These are phyloP conservation scores for Phortica magna DNA, from an alignment of 2,888 invertebrate species.

Conservation along the genomic window DNA sequence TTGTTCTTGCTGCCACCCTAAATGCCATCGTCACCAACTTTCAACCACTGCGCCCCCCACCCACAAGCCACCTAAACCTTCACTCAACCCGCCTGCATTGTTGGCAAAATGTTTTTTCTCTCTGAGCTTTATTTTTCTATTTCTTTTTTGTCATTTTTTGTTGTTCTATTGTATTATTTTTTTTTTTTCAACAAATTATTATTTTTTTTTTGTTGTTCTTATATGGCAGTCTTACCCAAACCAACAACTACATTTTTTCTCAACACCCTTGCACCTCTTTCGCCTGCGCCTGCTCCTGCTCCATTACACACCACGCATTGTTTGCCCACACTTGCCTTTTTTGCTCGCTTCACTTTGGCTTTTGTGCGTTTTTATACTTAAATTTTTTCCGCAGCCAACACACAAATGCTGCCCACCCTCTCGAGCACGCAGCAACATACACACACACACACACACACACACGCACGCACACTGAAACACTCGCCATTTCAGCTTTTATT, in stretches of 20 bases:
- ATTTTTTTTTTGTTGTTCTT: neutral
- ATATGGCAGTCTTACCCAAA: neutral
- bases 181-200: constrained; percentile 36
- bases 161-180: constrained; percentile 12
- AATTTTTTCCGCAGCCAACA: constrained; percentile 7
- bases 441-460: neutral
- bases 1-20: neutral
- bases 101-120: constrained; percentile 19
- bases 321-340: constrained; percentile 15
- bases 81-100: constrained; percentile 30
- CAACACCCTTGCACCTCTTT: too few species aligned
- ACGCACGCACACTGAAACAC: neutral
- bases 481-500: constrained; percentile 33
- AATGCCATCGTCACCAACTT: neutral
- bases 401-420: neutral
- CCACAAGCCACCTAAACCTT: constrained; percentile 25
- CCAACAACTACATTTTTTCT: neutral
- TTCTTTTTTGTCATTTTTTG: constrained; percentile 43
- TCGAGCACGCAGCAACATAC: neutral
- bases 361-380: constrained; percentile 22
- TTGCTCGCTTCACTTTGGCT: neutral
- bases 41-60: constrained; percentile 38
- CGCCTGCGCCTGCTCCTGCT: too few species aligned
- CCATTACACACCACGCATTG: neutral
- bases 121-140: constrained; percentile 31